These are phyloP conservation scores for Drosophila teissieri DNA, from an alignment of 1,140 invertebrate genomes.

Conservation along the genomic window DNA sequence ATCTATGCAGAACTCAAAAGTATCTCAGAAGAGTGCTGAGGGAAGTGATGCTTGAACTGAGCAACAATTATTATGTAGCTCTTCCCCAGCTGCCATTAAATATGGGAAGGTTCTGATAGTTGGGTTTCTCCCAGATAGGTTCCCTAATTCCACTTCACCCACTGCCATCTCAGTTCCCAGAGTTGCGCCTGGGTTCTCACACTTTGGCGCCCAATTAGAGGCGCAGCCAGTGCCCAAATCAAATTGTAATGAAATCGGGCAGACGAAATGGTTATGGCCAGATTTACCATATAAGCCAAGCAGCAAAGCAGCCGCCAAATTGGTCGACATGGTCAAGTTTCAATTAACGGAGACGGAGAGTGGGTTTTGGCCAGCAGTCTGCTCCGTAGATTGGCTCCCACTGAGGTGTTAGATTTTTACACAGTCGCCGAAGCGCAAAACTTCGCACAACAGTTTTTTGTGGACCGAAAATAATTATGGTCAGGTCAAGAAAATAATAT, in stretches of 20 bases:
- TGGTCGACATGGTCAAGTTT: conserved; percentile 82
- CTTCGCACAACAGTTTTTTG: conserved; percentile 48
- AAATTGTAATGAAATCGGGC: conserved; percentile 78
- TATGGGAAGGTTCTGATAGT: too few relatives aligned
- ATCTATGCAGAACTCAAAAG: too few relatives aligned
- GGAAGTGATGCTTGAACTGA: too few relatives aligned
- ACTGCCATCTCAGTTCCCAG: conserved; percentile 1
- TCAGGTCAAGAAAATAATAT: conserved; percentile 41
- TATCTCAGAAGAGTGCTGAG: too few relatives aligned
- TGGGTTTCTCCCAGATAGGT: not conserved
- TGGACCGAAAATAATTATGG: conserved; percentile 28
- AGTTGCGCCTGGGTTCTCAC: conserved; percentile 63
- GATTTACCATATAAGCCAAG: conserved; percentile 71
- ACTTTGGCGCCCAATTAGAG: conserved; percentile 74
- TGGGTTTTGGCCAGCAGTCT: conserved; percentile 29
- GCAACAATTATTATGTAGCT: too few relatives aligned
- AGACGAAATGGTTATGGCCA: conserved; percentile 78
- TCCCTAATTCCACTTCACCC: not conserved
- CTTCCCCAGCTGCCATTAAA: too few relatives aligned
- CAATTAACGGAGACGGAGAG: conserved; percentile 64
- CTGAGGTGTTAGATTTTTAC: conserved; percentile 60
- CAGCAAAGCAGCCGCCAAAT: conserved; percentile 52
- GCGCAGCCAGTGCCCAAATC: conserved; percentile 73
- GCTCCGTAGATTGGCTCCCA: conserved; percentile 26
- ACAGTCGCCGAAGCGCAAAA: conserved; percentile 53